A percentile compares a stretch with the other conserved stretches of the same genome.
Conservation (phyloP, 2,113 vertebrate genomes). For the Hucho hucho region DNA sequence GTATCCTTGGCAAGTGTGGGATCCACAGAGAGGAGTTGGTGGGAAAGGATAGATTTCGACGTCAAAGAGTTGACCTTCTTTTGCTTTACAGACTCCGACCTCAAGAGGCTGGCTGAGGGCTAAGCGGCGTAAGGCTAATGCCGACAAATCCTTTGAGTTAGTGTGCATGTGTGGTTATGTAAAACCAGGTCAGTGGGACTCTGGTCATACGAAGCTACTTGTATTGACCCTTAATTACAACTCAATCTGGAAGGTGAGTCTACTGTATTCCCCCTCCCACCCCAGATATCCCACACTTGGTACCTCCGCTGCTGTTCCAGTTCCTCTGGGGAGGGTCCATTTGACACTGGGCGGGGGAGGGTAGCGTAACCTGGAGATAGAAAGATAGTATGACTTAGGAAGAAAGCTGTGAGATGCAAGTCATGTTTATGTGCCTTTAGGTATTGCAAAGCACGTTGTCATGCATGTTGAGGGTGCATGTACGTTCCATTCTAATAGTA, state of each 20-base stretch:
- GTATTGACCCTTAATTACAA: background rate
- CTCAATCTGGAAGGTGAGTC: background rate
- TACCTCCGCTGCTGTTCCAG: conserved; percentile 85
- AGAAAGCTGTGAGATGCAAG: background rate
- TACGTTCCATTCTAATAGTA: conserved; percentile 23
- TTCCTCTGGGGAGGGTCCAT: conserved; percentile 84
- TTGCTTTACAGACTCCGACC: conserved; percentile 53
- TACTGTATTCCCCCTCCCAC: background rate
- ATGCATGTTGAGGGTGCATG: conserved; percentile 3
- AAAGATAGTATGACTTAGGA: background rate
- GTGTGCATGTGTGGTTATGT: background rate
- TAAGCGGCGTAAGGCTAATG: conserved; percentile 61
- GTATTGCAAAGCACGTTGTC: background rate
- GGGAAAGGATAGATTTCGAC: conserved; percentile 9
- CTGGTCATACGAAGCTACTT: background rate
- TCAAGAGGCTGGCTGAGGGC: conserved; percentile 45
- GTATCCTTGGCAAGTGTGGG: conserved; percentile 4
- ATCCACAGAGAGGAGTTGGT: background rate
- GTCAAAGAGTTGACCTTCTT: conserved; percentile 24
- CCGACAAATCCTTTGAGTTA: conserved; percentile 28
- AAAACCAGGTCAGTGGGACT: background rate
- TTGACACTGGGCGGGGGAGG: conserved; percentile 72
- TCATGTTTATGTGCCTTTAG: background rate
- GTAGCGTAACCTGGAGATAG: conserved; percentile 63
- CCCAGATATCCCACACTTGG: background rate